A percentile compares a stretch with the other conserved stretches of the same genome.
Conservation (phyloP, 1,140 invertebrate genomes). For the Drosophila fuyamai region DNA sequence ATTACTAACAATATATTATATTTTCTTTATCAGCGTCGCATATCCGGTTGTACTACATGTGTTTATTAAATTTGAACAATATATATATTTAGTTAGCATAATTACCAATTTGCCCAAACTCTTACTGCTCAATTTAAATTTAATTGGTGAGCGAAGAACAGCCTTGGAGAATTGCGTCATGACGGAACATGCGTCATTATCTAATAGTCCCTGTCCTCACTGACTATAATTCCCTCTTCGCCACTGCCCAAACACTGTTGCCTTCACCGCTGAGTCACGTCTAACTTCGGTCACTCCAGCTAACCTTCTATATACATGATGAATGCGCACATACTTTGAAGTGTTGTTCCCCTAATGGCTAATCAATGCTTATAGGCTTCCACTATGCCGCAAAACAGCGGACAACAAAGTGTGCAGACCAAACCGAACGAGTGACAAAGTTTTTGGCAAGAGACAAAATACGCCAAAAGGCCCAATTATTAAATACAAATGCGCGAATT, state of each 20-base stretch:
- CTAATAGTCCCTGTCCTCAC: neutral
- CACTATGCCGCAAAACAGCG: constrained; percentile 2
- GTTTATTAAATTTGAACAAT: no score
- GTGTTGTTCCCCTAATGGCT: constrained; percentile 58
- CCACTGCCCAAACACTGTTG: neutral
- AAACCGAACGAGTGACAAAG: constrained; percentile 7
- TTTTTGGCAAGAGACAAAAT: constrained; percentile 14
- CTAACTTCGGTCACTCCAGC: constrained; percentile 15
- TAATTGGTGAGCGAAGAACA: neutral
- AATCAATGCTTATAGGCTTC: constrained; percentile 71
- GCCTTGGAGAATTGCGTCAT: constrained; percentile 19
- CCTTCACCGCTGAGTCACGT: constrained; percentile 58
- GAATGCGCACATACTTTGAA: constrained; percentile 65
- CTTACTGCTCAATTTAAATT: neutral
- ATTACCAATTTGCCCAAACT: no score
- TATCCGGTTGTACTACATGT: no score
- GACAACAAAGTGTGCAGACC: constrained; percentile 19
- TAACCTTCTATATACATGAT: constrained; percentile 48
- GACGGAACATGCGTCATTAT: constrained; percentile 52
- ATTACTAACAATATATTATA: no score
- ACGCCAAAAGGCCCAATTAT: constrained; percentile 25
- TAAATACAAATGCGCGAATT: constrained; percentile 52
- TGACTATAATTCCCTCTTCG: neutral
- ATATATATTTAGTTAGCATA: no score
- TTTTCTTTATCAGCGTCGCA: no score